A percentile compares a stretch with the other conserved stretches of the same genome.
Evolutionary conservation across 2,888 invertebrate genomes (phyloP).

Genomic region (Catonia carolina): DNA sequence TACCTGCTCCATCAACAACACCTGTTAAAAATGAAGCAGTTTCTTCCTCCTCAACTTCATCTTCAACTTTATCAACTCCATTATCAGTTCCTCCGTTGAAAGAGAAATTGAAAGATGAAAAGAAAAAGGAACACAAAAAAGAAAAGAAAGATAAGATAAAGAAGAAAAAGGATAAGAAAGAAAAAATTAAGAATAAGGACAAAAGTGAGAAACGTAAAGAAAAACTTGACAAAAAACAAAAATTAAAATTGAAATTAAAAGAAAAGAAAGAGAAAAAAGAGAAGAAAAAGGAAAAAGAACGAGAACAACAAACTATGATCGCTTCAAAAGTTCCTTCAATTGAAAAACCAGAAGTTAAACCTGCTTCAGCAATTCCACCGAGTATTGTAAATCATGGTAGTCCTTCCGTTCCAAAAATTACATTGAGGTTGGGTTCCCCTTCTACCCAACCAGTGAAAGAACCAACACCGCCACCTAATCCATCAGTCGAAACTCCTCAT

Average conservation of each 20-base stretch:
- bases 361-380: background rate
- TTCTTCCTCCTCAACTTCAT: background rate
- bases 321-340: slow-evolving; percentile 18
- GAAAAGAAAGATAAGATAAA: slow-evolving; percentile 33
- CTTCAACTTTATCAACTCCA: background rate
- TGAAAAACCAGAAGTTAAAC: slow-evolving; percentile 2
- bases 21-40: no score
- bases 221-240: slow-evolving; percentile 33
- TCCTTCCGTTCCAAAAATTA: slow-evolving; percentile 64
- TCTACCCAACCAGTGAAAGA: slow-evolving; percentile 62
- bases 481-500: slow-evolving; percentile 24
- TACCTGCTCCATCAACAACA: background rate
- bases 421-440: slow-evolving; percentile 64
- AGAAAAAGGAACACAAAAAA: slow-evolving; percentile 32
- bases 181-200: slow-evolving; percentile 31
- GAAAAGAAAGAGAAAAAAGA: slow-evolving; percentile 34
- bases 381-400: background rate
- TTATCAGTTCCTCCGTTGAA: background rate
- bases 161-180: slow-evolving; percentile 33
- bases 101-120: slow-evolving; percentile 5
- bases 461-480: slow-evolving; percentile 48
- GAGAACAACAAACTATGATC: slow-evolving; percentile 20
- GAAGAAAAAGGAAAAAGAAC: slow-evolving; percentile 24
- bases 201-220: slow-evolving; percentile 33
- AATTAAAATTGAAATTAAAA: slow-evolving; percentile 38